Conservation (phyloP, 2,113 vertebrate species). For the Tragulus kanchil region DNA sequence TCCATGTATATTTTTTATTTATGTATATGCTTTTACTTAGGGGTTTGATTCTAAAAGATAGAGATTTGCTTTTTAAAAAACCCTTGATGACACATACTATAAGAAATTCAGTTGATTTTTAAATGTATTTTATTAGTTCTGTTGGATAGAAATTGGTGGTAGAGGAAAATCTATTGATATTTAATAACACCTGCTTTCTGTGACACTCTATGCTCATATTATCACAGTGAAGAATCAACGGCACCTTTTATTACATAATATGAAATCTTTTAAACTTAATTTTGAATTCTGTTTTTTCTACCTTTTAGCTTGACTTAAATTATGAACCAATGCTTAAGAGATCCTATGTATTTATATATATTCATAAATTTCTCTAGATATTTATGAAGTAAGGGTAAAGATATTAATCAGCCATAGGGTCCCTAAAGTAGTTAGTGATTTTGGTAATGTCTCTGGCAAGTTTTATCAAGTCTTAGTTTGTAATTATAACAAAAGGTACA, state of each 20-base stretch:
- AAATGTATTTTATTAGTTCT: conserved; percentile 44
- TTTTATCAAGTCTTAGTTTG: conserved; percentile 23
- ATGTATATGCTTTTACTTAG: conserved; percentile 50
- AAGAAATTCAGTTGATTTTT: conserved; percentile 38
- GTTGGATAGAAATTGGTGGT: conserved; percentile 44
- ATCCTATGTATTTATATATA: neutral
- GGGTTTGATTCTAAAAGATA: conserved; percentile 49
- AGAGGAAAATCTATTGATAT: conserved; percentile 8
- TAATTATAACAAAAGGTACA: neutral
- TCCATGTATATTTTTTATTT: neutral
- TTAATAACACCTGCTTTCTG: neutral
- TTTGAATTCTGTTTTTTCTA: conserved; percentile 34
- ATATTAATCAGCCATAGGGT: neutral
- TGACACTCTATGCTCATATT: neutral
- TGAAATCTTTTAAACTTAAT: neutral
- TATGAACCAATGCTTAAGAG: neutral
- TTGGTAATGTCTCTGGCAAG: conserved; percentile 10
- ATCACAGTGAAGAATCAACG: conserved; percentile 4
- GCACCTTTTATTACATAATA: neutral
- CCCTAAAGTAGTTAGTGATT: conserved; percentile 42
- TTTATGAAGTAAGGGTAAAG: neutral
- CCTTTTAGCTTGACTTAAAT: conserved; percentile 23
- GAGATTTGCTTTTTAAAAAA: neutral
- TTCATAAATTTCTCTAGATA: conserved; percentile 21
- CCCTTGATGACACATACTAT: neutral